Evolutionary conservation across 2,797 vertebrate species (phyloP).

Genomic region (Hozukius guyotensis): DNA sequence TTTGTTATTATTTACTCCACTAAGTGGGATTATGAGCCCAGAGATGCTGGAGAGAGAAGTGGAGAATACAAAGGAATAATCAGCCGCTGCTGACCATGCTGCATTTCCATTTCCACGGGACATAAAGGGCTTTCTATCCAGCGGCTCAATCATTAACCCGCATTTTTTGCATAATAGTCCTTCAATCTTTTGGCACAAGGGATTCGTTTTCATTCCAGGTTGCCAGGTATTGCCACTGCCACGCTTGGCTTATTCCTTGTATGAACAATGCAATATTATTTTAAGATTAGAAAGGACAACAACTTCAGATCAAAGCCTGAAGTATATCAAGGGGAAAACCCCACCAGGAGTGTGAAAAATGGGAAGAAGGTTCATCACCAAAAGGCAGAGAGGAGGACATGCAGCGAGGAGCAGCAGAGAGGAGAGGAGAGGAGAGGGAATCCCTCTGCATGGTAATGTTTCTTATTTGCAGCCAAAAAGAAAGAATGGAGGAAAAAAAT

Average conservation of each 20-base stretch:
- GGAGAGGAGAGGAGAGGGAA: slow-evolving; percentile 77
- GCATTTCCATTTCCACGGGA: slow-evolving; percentile 67
- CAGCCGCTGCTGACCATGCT: slow-evolving; percentile 55
- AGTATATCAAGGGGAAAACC: slow-evolving; percentile 50
- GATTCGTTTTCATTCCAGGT: slow-evolving; percentile 29
- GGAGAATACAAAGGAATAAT: slow-evolving; percentile 60
- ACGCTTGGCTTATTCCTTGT: background rate
- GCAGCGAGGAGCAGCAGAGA: slow-evolving; percentile 81
- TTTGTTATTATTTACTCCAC: slow-evolving; percentile 52
- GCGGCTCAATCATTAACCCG: slow-evolving; percentile 76
- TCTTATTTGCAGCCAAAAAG: slow-evolving; percentile 87
- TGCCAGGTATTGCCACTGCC: background rate
- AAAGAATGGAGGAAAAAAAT: slow-evolving; percentile 51
- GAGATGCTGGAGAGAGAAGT: slow-evolving; percentile 18
- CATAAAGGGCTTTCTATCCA: slow-evolving; percentile 72
- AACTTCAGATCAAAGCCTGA: slow-evolving; percentile 49
- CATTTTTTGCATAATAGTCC: slow-evolving; percentile 41
- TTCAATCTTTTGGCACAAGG: slow-evolving; percentile 26
- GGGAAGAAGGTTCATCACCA: slow-evolving; percentile 83
- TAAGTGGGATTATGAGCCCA: slow-evolving; percentile 36
- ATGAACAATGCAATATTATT: background rate
- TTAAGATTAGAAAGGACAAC: slow-evolving; percentile 17
- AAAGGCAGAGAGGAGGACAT: slow-evolving; percentile 83
- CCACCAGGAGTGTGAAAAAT: slow-evolving; percentile 72
- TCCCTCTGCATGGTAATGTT: slow-evolving; percentile 92